Base-by-base conservation (phyloP, 2,888 invertebrate genomes). In the Cantharis rufa region DNA sequence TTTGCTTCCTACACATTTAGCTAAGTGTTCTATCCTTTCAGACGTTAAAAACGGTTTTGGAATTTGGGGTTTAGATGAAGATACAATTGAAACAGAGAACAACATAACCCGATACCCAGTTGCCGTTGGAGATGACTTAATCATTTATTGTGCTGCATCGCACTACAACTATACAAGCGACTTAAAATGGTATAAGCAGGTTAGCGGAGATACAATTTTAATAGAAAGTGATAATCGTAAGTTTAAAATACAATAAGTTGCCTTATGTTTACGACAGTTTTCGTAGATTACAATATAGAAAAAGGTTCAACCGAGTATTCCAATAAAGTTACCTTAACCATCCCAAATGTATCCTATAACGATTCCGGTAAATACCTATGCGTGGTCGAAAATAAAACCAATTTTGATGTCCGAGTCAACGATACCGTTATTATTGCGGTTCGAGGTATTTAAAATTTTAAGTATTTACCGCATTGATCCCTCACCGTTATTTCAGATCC, bases 71-170 rank as follows among this genome's bases (percentile, higher is more conserved):
- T 82, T 89, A 0, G 87, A 89, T 66, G 86, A 84, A 74, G 85
- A 85, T 1, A 86, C 87, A 24, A 88, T 90, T 61, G 71, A 82
- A 70, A 69, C 81, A 32, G 48, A 76, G 4, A 72, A 72, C 27
- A 80, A 78, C 5, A 82, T 84, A 15, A 72, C 76, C 11, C 80
- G 79, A 15, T 82, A 80, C n/a, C 80, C 78, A 64, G 81, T 90
- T 1, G 90, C 92, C 0, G 88, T 89, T 27, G 91, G 91, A 0
- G 93, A 93, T 79, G 83, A 89, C 73, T 83, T 93, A 0, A 86
- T 85, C 15, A 81, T 93, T 7, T 89, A 87, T 5, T 94, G 94
- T 84, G 91, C 90, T 2, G 92, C 91, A 0, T 89, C 92, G 0
- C 87, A 89, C 15, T 89, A 90, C 79, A 89, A 90, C 78, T 91